Evolutionary conservation across 1,140 invertebrate genomes (phyloP), one percentile per base, ranked within the genome.

Genomic region (Teleopsis dalmanni): DNA sequence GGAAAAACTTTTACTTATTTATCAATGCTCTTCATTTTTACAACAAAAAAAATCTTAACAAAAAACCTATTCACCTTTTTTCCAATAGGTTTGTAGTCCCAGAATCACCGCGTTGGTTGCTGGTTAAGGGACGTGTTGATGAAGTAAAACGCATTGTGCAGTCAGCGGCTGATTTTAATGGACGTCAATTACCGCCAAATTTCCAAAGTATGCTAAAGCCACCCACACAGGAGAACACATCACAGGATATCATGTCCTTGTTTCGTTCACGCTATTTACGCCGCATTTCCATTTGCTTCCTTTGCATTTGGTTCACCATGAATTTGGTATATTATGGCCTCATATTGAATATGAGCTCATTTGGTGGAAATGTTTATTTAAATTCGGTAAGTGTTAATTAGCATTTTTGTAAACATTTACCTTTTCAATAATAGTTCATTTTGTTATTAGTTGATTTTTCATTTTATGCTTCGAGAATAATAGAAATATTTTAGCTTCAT

Each of bases 51-150:
- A n/a, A n/a, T n/a, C n/a, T n/a, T n/a, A n/a, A n/a, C n/a, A n/a
- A n/a, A n/a, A n/a, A n/a, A n/a, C n/a, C n/a, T n/a, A n/a, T n/a
- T 5, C 21, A 10, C 14, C 23, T 9, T 25, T 36, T 19, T 16
- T 13, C 27, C 36, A 36, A n/a, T 60, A 83, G 78, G 78, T 85
- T 84, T 74, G 73, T 89, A 16, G 71, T 91, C 19, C 88, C 88
- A 2, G 88, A 91, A 77, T 91, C 88, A 4, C 87, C 88, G 10
- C 76, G 87, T 53, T 92, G 88, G 88, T 70, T 91, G 16, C 65
- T 91, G 23, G 81, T 84, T 21, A 79, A 86, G 62, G 85, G 85
- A 38, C 77, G 79, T 53, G 75, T 76, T 4, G 75, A 81, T 36
- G 80, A 85, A 74, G 84, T 87, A 0, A 76, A 81, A 52, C 65